phyloP scores from a whole-genome alignment of 2,888 invertebrate species.

The Gastracanthus pulcherrimus region DNA sequence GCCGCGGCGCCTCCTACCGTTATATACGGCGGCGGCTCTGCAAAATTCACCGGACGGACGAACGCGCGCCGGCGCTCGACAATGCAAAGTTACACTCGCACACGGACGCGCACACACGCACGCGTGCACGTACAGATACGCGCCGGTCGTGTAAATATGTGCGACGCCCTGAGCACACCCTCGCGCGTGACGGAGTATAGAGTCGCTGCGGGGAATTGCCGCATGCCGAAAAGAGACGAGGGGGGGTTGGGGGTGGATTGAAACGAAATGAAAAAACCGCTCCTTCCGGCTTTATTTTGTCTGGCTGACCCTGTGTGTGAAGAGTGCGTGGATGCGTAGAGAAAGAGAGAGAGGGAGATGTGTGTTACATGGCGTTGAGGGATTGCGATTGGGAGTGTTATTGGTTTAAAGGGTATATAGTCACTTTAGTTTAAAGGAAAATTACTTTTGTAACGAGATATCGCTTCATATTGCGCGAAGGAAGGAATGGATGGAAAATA shows the following conservation, averaged over 20 bases:
- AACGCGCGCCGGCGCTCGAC: not conserved
- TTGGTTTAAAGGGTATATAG: not conserved
- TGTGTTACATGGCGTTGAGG: not conserved
- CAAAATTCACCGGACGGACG: not conserved
- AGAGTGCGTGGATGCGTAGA: not conserved
- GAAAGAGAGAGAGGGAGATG: not conserved
- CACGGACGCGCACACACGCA: no score
- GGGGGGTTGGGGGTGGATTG: not conserved
- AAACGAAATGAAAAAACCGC: slow-evolving; percentile 23
- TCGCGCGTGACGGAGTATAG: no score
- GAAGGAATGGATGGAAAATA: no score
- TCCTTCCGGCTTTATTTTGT: slow-evolving; percentile 11
- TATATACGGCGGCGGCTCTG: slow-evolving; percentile 8
- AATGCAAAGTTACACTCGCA: no score
- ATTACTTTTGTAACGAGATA: no score
- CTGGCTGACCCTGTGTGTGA: not conserved
- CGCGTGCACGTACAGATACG: no score
- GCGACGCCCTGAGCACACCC: not conserved
- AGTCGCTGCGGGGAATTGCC: not conserved
- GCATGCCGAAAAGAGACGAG: not conserved
- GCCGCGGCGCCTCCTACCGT: not conserved
- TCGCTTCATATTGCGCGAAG: no score
- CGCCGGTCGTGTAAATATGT: slow-evolving; percentile 4
- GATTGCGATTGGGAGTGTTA: not conserved
- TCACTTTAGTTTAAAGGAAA: no score